Evolutionary conservation across 30 jellyfish, hydroid and myxozoan species (phyloP).

Genomic region (Hydra vulgaris): DNA sequence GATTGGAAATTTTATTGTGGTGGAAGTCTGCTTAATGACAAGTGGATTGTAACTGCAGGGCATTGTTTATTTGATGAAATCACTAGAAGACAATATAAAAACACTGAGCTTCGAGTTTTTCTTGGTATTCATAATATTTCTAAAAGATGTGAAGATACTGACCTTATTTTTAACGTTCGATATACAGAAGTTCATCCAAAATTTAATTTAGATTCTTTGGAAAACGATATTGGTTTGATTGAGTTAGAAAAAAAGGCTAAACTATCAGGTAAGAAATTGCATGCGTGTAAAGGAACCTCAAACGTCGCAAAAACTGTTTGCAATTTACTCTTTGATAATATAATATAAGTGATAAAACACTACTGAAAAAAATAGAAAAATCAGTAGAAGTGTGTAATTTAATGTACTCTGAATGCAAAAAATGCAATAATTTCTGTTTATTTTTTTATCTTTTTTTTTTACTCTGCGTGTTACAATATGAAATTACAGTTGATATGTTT

Average conservation of each 20-base stretch:
- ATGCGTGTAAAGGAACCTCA: background rate
- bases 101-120: slow-evolving; percentile 54
- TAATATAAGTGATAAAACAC: too few relatives aligned
- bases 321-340: too few relatives aligned
- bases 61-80: slow-evolving; percentile 72
- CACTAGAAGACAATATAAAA: slow-evolving; percentile 35
- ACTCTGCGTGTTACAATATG: too few relatives aligned
- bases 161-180: slow-evolving; percentile 28
- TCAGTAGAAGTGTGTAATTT: too few relatives aligned
- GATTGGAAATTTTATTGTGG: slow-evolving; percentile 94
- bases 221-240: slow-evolving; percentile 89
- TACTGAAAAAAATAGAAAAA: too few relatives aligned
- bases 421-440: too few relatives aligned
- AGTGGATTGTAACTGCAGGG: slow-evolving; percentile 98
- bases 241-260: slow-evolving; percentile 36
- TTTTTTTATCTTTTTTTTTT: too few relatives aligned
- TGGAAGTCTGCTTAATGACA: slow-evolving; percentile 69
- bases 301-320: too few relatives aligned
- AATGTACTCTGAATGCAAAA: too few relatives aligned
- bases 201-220: slow-evolving; percentile 37
- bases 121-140: slow-evolving; percentile 79
- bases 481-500: too few relatives aligned
- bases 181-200: slow-evolving; percentile 49
- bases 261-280: slow-evolving; percentile 30
- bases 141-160: slow-evolving; percentile 38